These are phyloP conservation scores for Odontomachus brunneus DNA, from an alignment of 1,140 invertebrate genomes.

Conservation along the genomic window DNA sequence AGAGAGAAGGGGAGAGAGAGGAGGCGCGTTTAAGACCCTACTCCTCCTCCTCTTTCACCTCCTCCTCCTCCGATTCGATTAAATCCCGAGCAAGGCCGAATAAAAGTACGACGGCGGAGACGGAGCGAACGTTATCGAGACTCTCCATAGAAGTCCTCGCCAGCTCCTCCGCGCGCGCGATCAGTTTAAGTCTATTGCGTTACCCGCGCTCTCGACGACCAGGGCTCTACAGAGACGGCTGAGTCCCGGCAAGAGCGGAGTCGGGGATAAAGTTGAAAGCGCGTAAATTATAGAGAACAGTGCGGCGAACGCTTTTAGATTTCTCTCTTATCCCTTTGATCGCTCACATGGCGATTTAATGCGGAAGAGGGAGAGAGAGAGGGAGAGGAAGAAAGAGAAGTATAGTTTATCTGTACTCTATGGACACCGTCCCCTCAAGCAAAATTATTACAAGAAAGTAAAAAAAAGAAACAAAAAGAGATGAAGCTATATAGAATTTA, in stretches of 20 bases:
- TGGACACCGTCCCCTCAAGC: no score
- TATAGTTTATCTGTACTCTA: no score
- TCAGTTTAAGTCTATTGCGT: conserved; percentile 51
- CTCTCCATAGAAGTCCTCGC: conserved; percentile 25
- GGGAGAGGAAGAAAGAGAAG: no score
- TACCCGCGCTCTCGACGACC: conserved; percentile 1
- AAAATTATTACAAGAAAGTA: no score
- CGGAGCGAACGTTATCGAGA: conserved; percentile 41
- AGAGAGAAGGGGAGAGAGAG: no score
- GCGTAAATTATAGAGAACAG: conserved; percentile 36
- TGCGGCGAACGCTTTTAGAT: not conserved
- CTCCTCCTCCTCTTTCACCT: not conserved
- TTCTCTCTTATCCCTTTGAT: conserved; percentile 5
- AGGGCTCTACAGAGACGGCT: not conserved
- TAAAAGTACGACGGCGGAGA: conserved; percentile 44
- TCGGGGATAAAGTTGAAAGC: conserved; percentile 34
- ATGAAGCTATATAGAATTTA: no score
- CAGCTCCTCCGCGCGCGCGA: conserved; percentile 27
- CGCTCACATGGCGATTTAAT: not conserved
- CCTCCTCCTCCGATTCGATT: conserved; percentile 39
- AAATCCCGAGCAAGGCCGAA: conserved; percentile 52
- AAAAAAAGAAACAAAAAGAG: no score
- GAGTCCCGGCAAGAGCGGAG: not conserved
- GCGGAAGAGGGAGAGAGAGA: no score
- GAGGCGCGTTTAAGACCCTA: conserved; percentile 35